Base-by-base conservation (phyloP, 1,140 invertebrate genomes). In the Heliothis virescens region DNA sequence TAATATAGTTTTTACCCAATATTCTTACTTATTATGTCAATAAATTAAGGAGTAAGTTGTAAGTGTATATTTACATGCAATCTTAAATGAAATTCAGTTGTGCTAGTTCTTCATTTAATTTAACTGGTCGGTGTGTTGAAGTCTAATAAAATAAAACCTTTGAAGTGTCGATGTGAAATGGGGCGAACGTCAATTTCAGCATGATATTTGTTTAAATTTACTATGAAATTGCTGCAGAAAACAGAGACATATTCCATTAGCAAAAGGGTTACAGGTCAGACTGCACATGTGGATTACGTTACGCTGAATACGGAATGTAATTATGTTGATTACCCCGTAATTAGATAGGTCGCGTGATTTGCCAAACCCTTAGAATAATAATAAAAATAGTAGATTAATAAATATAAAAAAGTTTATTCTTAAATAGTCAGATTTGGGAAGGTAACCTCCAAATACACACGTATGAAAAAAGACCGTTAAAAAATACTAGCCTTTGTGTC, bases 81-180 rank as follows among this genome's bases (percentile, higher is more conserved):
- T 41, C 34, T 41, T 1, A 41, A 62, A 15, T 62, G 13, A n/a
- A 16, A 4, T 47, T 41, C 34, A 57, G 5, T 7, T 63, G 34
- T 47, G 10, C 34, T 18, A 16, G n/a, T 47, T 47, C 34, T 47
- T 18, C 16, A 65, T 48, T 65, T 47, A 18, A 41, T 16, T 47
- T 34, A 10, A 21, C 16, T 48, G 16, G 16, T 18, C 4, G 41
- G n/a, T 11, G 41, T 65, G 50, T 67, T 48, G 63, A 41, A 67
- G 3, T 48, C 41, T 13, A 48, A 48, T 67, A 13, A 7, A 48
- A 67, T 67, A 48, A 67, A 67, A 67, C 48, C 67, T 71, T 53
- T 71, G 67, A 71, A 71, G 48, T 71, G 18, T 71, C 48, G 16
- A 48, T 48, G 41, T 67, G 13, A 16, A 48, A 48, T 67, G 63